These are phyloP conservation scores for Mola mola DNA, from an alignment of 2,113 vertebrate genomes.

Conservation along the genomic window DNA sequence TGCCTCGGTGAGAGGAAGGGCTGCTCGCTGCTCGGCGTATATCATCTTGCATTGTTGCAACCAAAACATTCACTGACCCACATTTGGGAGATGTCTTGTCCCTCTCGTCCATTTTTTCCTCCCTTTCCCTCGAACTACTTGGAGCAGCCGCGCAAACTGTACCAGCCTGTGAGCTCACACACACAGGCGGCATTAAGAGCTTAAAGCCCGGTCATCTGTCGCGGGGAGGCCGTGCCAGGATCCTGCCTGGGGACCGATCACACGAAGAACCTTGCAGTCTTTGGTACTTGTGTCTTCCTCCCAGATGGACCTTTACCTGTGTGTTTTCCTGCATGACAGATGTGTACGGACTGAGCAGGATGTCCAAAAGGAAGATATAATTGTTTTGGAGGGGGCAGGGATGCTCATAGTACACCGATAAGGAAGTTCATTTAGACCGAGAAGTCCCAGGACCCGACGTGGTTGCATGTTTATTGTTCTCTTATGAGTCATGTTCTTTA, in stretches of 20 bases:
- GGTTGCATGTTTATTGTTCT: slow-evolving; percentile 13
- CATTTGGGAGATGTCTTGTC: slow-evolving; percentile 42
- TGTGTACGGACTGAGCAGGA: slow-evolving; percentile 19
- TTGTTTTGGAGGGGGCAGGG: slow-evolving; percentile 28
- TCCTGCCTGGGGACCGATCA: slow-evolving; percentile 8
- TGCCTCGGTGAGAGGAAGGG: slow-evolving; percentile 9
- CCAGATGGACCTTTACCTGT: slow-evolving; percentile 2
- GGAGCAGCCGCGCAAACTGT: slow-evolving; percentile 1
- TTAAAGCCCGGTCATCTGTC: slow-evolving; percentile 44
- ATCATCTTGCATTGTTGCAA: slow-evolving; percentile 46
- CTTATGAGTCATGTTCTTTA: not conserved
- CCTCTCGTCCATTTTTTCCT: not conserved
- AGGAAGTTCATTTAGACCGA: slow-evolving; percentile 39
- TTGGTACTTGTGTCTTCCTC: not conserved
- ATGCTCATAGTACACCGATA: slow-evolving; percentile 6
- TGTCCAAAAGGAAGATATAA: slow-evolving; percentile 38
- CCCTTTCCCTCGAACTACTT: not conserved
- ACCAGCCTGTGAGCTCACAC: slow-evolving; percentile 4
- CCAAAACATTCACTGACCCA: slow-evolving; percentile 59
- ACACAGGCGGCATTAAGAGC: slow-evolving; percentile 11
- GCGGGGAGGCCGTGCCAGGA: slow-evolving; percentile 20
- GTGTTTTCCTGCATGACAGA: not conserved
- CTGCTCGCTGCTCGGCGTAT: slow-evolving; percentile 33
- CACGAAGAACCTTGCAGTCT: slow-evolving; percentile 3
- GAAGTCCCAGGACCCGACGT: slow-evolving; percentile 13